Base-by-base conservation (phyloP, 2,113 vertebrate genomes). In the Daphoenositta chrysoptera region DNA sequence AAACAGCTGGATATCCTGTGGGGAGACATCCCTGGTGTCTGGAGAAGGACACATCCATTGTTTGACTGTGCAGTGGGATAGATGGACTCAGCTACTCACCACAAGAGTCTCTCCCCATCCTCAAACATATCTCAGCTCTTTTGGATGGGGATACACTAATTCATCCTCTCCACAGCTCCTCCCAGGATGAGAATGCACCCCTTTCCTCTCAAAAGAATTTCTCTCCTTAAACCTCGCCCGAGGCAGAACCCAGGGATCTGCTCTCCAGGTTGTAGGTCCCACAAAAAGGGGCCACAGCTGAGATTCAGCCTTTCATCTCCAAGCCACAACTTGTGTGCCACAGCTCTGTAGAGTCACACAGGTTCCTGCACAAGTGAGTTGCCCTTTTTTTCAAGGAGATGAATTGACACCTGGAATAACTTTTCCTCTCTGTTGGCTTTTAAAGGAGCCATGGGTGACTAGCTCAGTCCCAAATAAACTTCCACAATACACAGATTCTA, bases 71-170 rank as follows among this genome's bases (percentile, higher is more conserved):
- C 13, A 37, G 31, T 24, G 35, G 33, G 87, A 91, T 4, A 88
- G 78, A 83, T 35, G 15, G 45, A n/a, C 0, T 1, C 1, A 2
- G 3, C 27, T 47, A 13, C 22, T 47, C 8, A 28, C n/a, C 7
- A 44, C 13, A 73, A 26, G 16, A 44, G 17, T 63, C 30, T 12
- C 26, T 66, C 11, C 2, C 16, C 21, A 37, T 68, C 20, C 10
- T 61, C 40, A 56, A 83, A 65, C 21, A 19, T 9, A 65, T 2
- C 13, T 17, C 35, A 40, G 21, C 56, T 71, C 11, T 75, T 27
- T 50, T 57, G 19, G 15, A 44, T 64, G 18, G 7, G 4, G 7
- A n/a, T 23, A 37, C 6, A 39, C 12, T 27, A 45, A 31, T 70
- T 60, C 9, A 17, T 40, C 3, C 4, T 26, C 22, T 57, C 8